These are phyloP conservation scores for Alsophila aescularia DNA, from an alignment of 2,888 invertebrate species.

Conservation along the genomic window DNA sequence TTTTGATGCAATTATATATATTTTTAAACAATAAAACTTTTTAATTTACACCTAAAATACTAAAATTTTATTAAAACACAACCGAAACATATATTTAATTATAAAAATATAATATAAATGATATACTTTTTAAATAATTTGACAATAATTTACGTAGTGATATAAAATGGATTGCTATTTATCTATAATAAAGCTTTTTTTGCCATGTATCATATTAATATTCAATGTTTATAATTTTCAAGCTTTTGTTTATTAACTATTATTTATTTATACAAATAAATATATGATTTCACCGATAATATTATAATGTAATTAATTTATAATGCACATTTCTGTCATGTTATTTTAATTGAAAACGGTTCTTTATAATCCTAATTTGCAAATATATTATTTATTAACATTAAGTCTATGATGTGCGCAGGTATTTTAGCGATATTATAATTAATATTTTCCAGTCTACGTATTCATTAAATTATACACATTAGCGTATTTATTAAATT, in stretches of 20 bases:
- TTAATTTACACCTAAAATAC: conserved; percentile 44
- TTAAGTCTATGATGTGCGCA: conserved; percentile 63
- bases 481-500: too few species aligned
- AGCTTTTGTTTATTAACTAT: background rate
- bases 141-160: conserved; percentile 69
- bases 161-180: conserved; percentile 60
- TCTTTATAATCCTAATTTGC: background rate
- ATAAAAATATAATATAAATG: conserved; percentile 33
- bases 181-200: background rate
- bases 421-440: conserved; percentile 62
- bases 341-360: background rate
- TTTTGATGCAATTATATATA: conserved; percentile 42
- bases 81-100: conserved; percentile 57
- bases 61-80: conserved; percentile 50
- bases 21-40: conserved; percentile 31
- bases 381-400: conserved; percentile 7
- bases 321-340: background rate
- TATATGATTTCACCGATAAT: background rate
- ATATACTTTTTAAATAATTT: conserved; percentile 63
- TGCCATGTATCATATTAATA: background rate
- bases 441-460: conserved; percentile 61
- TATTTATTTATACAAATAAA: background rate
- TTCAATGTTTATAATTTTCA: background rate
- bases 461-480: conserved; percentile 44
- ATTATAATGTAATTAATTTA: background rate